Base-by-base conservation (phyloP, 2,888 invertebrate species). In the Idaea dimidiata region DNA sequence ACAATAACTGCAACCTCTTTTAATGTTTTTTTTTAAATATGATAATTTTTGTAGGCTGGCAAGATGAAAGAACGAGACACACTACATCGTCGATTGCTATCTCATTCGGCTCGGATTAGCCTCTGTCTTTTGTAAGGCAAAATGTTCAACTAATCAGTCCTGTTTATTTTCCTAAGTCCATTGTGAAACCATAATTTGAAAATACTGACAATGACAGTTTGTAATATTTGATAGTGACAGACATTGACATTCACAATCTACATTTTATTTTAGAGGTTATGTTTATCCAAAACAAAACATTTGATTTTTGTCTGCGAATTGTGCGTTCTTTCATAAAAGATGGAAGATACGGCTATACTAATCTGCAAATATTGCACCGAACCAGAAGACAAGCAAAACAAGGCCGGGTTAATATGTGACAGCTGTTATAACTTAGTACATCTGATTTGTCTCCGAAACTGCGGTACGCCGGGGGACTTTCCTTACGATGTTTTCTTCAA, bases 401-500 rank as follows among this genome's bases (percentile, higher is more conserved):
- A 87, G 24, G 95, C 95, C 53, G 95, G 94, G 18, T 81, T 97
- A 57, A 84, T 91, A 59, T 97, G 96, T 75, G 84, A 85, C 43
- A 84, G 78, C 43, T 97, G 97, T 75, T 79, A 88, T 6, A 82
- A 85, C 67, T 93, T 91, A 69, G 94, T 96, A 10, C 97, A 97
- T 77, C 81, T 95, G 16, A 86, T 89, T 24, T 97, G 97, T 77
- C 84, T 97, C 43, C 93, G 93, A 69, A 89, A 94, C 24, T 94
- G 94, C 0, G 94, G 94, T 10, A 94, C 96, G 0, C 96, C 96
- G 0, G 95, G 95, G 0, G 95, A 95, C 66, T 92, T 97, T 16
- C 79, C 93, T 0, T 96, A 96, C 10, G 97, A 97, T 90, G 93
- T 96, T 4, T 97, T 96, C 82, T 97, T 96, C 70, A 93, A 94